Percentiles rank a stretch among this genome's conserved stretches.
Evolutionary conservation across 2,797 vertebrate genomes (phyloP).

Genomic region (Sebastes aleutianus): DNA sequence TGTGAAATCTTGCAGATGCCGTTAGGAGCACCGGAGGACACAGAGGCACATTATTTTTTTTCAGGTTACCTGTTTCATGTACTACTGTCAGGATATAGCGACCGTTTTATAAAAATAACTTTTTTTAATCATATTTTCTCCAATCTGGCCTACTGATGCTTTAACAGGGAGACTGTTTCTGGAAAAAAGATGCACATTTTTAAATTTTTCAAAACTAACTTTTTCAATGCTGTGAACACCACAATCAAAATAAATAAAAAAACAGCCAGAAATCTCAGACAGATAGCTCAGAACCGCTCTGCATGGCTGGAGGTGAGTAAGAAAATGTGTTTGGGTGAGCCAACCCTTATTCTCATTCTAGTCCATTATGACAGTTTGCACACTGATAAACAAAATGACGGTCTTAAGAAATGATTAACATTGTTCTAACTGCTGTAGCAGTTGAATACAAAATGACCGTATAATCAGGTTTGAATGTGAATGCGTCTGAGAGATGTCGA

Average conservation of each 20-base stretch:
- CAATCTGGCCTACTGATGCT: too few relatives aligned
- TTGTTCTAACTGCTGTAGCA: neutral
- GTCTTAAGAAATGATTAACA: neutral
- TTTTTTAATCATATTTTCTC: too few relatives aligned
- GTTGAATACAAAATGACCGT: neutral
- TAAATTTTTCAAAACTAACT: neutral
- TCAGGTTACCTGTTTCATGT: too few relatives aligned
- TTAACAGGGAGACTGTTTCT: neutral
- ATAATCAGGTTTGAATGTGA: neutral
- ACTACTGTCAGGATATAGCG: too few relatives aligned
- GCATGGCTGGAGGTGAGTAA: neutral
- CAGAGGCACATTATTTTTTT: too few relatives aligned
- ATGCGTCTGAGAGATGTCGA: too few relatives aligned
- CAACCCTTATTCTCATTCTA: neutral
- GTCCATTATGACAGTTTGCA: neutral
- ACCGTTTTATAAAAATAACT: too few relatives aligned
- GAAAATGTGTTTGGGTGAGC: neutral
- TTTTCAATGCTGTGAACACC: neutral
- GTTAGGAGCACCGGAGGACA: too few relatives aligned
- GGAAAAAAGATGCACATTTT: too few relatives aligned
- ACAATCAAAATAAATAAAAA: neutral
- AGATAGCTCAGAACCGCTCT: neutral
- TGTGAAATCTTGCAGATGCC: too few relatives aligned
- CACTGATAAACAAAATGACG: neutral
- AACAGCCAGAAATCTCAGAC: neutral